Percentiles rank a stretch among this genome's conserved stretches.
Evolutionary conservation across 2,113 vertebrate species (phyloP).

Genomic region (Phainopepla nitens): DNA sequence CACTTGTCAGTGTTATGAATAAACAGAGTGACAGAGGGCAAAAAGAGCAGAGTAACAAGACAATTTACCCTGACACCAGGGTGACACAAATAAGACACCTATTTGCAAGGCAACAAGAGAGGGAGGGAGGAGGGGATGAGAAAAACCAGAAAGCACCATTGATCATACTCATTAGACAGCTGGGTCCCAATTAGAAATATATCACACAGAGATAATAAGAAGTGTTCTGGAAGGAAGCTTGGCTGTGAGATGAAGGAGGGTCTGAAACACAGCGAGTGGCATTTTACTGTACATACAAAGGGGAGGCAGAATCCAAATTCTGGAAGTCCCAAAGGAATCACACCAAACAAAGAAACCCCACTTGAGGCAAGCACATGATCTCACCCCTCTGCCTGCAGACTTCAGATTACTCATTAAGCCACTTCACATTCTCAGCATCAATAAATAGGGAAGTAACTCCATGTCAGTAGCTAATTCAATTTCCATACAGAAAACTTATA

Average conservation of each 20-base stretch:
- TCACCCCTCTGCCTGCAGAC: not conserved
- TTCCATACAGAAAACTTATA: not conserved
- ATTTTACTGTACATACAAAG: not conserved
- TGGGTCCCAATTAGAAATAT: not conserved
- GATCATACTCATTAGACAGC: not conserved
- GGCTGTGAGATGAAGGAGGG: not conserved
- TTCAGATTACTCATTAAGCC: conserved; percentile 33
- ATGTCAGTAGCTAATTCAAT: not conserved
- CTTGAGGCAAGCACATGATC: not conserved
- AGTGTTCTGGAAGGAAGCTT: not conserved
- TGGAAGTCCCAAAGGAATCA: not conserved
- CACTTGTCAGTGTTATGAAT: not conserved
- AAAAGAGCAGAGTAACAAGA: not conserved
- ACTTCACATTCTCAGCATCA: not conserved
- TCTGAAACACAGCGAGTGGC: not conserved
- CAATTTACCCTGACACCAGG: not conserved
- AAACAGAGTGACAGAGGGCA: not conserved
- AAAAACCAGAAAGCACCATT: not conserved
- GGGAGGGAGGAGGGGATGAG: not conserved
- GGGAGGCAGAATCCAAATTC: not conserved
- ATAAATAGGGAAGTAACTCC: conserved; percentile 26
- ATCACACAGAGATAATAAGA: not conserved
- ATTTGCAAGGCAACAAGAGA: not conserved
- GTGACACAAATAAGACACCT: not conserved
- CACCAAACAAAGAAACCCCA: conserved; percentile 20